phyloP scores from a whole-genome alignment of 2,888 invertebrate species.

The Enoplolaimus lenunculus region DNA sequence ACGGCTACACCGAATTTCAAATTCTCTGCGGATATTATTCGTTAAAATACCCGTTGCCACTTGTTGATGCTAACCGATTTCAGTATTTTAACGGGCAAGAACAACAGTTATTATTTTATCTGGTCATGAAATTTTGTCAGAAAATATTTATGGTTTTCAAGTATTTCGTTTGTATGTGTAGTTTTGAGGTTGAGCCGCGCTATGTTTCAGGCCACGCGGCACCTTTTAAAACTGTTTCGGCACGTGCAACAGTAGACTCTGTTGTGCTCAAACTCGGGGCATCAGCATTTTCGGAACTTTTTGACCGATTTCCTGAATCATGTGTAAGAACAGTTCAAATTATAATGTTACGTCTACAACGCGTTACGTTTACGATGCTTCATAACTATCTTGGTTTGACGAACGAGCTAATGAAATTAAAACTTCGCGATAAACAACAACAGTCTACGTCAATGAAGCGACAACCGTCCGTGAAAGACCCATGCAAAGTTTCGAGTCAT shows the following conservation, averaged over 20 bases:
- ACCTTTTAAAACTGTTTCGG: constrained; percentile 89
- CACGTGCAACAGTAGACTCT: constrained; percentile 75
- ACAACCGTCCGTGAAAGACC: not conserved
- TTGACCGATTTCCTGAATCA: constrained; percentile 83
- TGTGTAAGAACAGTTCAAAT: constrained; percentile 78
- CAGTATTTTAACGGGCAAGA: too few species aligned
- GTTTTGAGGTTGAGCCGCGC: too few species aligned
- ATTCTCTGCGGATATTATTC: too few species aligned
- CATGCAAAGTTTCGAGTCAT: too few species aligned
- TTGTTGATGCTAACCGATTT: too few species aligned
- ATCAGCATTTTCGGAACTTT: constrained; percentile 69
- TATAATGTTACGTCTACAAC: constrained; percentile 88
- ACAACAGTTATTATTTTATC: too few species aligned
- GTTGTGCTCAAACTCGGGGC: constrained; percentile 78
- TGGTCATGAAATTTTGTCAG: too few species aligned
- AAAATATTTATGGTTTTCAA: too few species aligned
- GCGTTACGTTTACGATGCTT: constrained; percentile 91
- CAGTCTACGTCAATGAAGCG: not conserved
- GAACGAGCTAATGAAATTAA: constrained; percentile 74
- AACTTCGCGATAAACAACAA: not conserved
- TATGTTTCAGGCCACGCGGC: too few species aligned
- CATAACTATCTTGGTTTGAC: constrained; percentile 93
- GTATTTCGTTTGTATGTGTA: too few species aligned
- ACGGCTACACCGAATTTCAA: too few species aligned
- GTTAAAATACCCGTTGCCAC: too few species aligned